phyloP scores from a whole-genome alignment of 2,113 vertebrate genomes.

The Mionectes macconnelli region DNA sequence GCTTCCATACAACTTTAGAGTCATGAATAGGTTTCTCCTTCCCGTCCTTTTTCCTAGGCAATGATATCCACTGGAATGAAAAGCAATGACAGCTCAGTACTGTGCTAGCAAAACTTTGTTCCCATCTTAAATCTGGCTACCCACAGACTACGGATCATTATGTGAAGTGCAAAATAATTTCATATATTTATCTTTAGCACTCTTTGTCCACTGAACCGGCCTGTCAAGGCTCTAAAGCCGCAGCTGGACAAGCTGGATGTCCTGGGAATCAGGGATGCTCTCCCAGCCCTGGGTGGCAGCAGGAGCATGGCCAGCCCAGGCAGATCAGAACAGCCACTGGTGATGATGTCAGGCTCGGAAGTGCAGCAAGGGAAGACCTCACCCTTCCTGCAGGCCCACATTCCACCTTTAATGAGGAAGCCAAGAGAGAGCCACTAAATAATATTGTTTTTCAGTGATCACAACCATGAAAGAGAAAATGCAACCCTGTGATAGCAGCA shows the following conservation, averaged over 20 bases:
- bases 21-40: neutral
- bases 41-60: neutral
- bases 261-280: neutral
- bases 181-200: neutral
- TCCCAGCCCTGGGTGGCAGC: neutral
- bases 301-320: neutral
- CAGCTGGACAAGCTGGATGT: neutral
- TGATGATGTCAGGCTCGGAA: constrained; percentile 10
- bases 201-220: neutral
- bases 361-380: neutral
- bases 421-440: constrained; percentile 20
- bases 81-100: neutral
- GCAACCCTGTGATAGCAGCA: neutral
- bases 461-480: neutral
- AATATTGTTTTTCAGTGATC: neutral
- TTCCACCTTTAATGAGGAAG: constrained; percentile 46
- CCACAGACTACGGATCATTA: fast-evolving
- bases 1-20: neutral
- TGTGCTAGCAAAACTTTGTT: neutral
- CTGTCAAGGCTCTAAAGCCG: neutral
- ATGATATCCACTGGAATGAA: neutral
- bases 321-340: neutral
- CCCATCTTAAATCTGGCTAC: neutral
- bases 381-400: constrained; percentile 59
- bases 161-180: neutral